Percentiles rank a stretch among this genome's conserved stretches.
Conservation (phyloP, 2,888 invertebrate genomes). For the Agrochola lota region DNA sequence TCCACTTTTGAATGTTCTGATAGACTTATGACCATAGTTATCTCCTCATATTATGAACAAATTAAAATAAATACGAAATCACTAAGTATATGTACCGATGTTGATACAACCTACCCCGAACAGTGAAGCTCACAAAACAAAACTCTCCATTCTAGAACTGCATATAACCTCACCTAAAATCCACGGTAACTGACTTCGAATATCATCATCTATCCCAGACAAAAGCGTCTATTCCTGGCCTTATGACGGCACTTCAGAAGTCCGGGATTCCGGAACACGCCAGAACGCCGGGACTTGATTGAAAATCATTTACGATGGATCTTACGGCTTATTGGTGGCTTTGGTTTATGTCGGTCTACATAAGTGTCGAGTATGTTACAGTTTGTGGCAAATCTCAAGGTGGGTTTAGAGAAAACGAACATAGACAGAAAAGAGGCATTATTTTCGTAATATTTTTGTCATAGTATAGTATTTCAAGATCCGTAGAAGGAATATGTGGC, state of each 20-base stretch:
- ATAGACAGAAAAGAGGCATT: too few relatives aligned
- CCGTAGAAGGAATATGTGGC: too few relatives aligned
- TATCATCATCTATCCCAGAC: constrained; percentile 51
- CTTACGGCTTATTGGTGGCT: constrained; percentile 36
- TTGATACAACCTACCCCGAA: neutral
- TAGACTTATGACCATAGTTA: neutral
- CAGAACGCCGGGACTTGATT: constrained; percentile 61
- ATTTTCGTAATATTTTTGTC: too few relatives aligned
- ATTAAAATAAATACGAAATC: neutral
- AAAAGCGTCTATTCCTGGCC: constrained; percentile 48
- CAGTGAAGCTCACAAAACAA: neutral
- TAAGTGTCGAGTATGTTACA: constrained; percentile 27
- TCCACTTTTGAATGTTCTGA: neutral
- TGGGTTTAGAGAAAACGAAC: too few relatives aligned
- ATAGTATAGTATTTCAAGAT: too few relatives aligned
- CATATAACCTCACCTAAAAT: neutral
- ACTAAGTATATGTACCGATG: neutral
- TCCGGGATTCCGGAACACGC: constrained; percentile 22
- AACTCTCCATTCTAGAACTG: neutral
- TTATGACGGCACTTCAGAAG: constrained; percentile 42
- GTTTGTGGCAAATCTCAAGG: neutral
- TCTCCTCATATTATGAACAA: neutral
- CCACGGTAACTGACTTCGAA: constrained; percentile 9
- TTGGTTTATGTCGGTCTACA: constrained; percentile 14
- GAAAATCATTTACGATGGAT: constrained; percentile 69